A percentile compares a stretch with the other conserved stretches of the same genome.
These are phyloP conservation scores for Panthera uncia DNA, from an alignment of 2,113 vertebrate species.

Conservation along the genomic window DNA sequence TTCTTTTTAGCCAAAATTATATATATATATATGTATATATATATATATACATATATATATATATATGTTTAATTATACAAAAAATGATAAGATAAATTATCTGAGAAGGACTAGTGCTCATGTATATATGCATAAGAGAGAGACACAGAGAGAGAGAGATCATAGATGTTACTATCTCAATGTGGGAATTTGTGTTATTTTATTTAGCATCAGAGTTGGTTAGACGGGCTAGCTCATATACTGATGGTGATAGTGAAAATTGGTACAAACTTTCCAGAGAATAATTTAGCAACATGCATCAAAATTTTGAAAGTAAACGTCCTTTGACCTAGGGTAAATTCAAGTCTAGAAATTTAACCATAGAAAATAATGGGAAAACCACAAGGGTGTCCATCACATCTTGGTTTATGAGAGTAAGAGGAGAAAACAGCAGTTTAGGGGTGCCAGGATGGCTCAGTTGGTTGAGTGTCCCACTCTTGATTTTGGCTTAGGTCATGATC, in stretches of 20 bases:
- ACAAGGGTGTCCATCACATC: background rate
- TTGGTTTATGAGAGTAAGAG: background rate
- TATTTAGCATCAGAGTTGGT: background rate
- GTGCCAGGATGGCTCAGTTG: too few species aligned
- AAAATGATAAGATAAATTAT: background rate
- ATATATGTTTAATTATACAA: background rate
- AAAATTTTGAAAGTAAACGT: background rate
- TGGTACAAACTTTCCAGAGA: background rate
- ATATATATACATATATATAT: background rate
- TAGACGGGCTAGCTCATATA: background rate
- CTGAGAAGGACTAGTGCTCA: background rate
- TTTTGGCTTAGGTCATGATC: too few species aligned
- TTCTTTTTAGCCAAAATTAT: background rate
- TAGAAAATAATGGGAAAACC: background rate
- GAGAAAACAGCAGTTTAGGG: background rate
- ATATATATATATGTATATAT: background rate
- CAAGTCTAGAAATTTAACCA: background rate
- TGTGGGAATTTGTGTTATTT: background rate
- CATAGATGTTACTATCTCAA: background rate
- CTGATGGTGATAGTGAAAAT: background rate
- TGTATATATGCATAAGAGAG: background rate
- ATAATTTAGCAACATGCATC: background rate
- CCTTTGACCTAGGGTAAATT: background rate
- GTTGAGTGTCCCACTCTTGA: too few species aligned
- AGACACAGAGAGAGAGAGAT: background rate